phyloP scores from a whole-genome alignment of 37 sponge, comb jelly and placozoan genomes.

The Cladorhizidae sp. region DNA sequence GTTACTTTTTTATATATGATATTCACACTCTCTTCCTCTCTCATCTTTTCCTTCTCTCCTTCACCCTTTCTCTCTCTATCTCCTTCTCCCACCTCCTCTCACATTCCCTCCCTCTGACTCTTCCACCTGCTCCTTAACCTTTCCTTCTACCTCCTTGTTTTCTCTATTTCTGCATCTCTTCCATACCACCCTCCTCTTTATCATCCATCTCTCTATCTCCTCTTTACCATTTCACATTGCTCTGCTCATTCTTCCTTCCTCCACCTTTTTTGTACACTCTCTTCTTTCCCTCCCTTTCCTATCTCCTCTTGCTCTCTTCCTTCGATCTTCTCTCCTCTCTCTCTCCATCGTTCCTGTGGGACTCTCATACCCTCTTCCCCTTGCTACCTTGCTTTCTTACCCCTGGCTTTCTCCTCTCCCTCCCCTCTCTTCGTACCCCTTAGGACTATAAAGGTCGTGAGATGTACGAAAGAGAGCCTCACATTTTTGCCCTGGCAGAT shows the following conservation, averaged over 20 bases:
- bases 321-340: not conserved
- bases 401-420: slow-evolving; percentile 28
- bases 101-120: too few species aligned
- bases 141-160: too few species aligned
- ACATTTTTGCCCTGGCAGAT: slow-evolving; percentile 85
- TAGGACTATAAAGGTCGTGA: slow-evolving; percentile 79
- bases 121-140: too few species aligned
- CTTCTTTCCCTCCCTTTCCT: not conserved
- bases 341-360: too few species aligned
- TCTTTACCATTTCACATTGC: not conserved
- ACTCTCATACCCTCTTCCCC: slow-evolving; percentile 24
- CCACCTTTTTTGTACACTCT: not conserved
- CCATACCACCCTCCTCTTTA: too few species aligned
- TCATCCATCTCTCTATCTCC: too few species aligned
- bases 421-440: slow-evolving; percentile 31
- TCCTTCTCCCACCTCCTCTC: too few species aligned
- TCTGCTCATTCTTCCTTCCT: not conserved
- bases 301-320: not conserved
- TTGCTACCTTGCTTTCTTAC: slow-evolving; percentile 14
- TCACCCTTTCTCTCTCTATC: too few species aligned
- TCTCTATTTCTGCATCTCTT: too few species aligned
- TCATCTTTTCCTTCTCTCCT: too few species aligned
- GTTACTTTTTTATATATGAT: too few species aligned
- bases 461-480: slow-evolving; percentile 82
- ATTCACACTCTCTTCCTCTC: too few species aligned